Base-by-base conservation (phyloP, 2,113 vertebrate species). In the Equus quagga region DNA sequence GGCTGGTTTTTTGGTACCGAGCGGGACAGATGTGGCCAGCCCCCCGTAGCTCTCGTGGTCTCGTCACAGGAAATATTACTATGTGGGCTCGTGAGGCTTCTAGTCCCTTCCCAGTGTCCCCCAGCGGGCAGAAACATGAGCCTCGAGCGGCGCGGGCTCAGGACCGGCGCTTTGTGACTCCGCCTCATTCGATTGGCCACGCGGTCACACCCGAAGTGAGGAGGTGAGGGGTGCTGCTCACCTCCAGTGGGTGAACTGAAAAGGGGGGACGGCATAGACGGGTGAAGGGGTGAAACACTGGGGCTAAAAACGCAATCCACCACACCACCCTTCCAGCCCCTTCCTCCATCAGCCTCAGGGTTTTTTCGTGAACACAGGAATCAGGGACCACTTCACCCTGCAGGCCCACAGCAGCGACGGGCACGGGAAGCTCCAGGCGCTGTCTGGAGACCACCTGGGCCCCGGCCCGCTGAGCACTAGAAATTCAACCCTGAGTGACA, bases 391-490 rank as follows among this genome's bases (percentile, higher is more conserved):
- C n/a, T 31, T 72, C 67, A 18, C n/a, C 12, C 3, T 6, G 65
- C 8, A 72, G 51, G 24, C 28, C 17, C 2, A 62, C 9, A 4
- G 24, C 80, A 6, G 0, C 1, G 58, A 44, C 0, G 0, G 67
- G 12, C 56, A 41, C 15, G 24, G 2, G 46, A 19, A 51, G 28
- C 44, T 51, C 31, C 62, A 41, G 78, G 56, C 17, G n/a, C 15
- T 8, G 0, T 41, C 24, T n/a, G 12, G 36, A 44, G 51, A 13
- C 56, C 46, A 31, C 67, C 17, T 13, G 12, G 11, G 21, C n/a
- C 85, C 31, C 13, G n/a, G 85, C 80, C 8, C 6, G 7, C 49
- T 69, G 17, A 23, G 17, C 67, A 41, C 24, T 28, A 19, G 1
- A 69, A 41, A 26, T 14, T 70, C 65, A 87, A 8, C n/a, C 65